Base-by-base conservation (phyloP, 2,113 vertebrate species). In the Sardina pilchardus region DNA sequence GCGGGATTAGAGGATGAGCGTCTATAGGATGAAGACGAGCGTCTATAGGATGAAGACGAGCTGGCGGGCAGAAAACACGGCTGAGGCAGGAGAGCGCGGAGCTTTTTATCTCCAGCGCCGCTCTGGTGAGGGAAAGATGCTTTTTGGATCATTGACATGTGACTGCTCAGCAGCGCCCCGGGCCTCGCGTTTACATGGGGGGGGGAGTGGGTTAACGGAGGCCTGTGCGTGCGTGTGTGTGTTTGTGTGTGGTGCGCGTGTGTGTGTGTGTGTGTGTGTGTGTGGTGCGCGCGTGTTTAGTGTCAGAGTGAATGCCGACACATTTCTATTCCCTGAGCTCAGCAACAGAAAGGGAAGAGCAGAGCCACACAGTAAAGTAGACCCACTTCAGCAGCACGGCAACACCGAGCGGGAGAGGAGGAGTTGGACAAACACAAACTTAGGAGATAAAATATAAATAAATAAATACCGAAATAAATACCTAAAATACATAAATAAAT, bases 81-180 rank as follows among this genome's bases (percentile, higher is more conserved):
- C 10, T 59, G 17, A 59, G 17, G 53, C 53, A 16, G 6, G 24
- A 30, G 63, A 56, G 53, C 53, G 3, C 53, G 17, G 48, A 50
- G 53, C 53, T 19, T 30, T 24, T 14, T 81, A 44, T 67, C 12
- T 6, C 17, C n/a, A 6, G 16, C 47, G 47, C 42, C 26, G 21
- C 59, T 84, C 44, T 63, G 12, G n/a, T 36, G 30, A 48, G 67
- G 85, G 24, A 59, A 78, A 16, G 63, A 6, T 30, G 26, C 81
- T 83, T 45, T 47, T 36, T 80, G 44, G 82, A 24, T 84, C 63
- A 83, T 43, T 45, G 81, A 82, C 47, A 17, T 81, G 78, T 63
- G 82, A 84, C 67, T 83, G 71, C 83, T 81, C 48, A 17, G 56
- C 19, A 16, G 30, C 17, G 3, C 63, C 85, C 10, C 9, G 1